These are phyloP conservation scores for Nemotelus nigrinus DNA, from an alignment of 2,888 invertebrate genomes.

Conservation along the genomic window DNA sequence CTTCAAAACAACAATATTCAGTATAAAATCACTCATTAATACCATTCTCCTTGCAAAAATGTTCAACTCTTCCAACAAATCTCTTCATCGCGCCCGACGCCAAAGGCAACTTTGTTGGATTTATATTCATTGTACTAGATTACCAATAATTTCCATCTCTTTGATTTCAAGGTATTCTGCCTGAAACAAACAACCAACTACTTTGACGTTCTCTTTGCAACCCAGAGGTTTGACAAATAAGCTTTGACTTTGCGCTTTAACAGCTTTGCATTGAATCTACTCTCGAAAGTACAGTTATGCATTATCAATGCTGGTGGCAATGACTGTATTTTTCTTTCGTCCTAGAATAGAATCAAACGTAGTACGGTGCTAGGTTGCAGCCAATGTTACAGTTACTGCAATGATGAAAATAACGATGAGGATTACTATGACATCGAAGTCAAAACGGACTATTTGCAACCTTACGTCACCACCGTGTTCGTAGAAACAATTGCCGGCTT, in stretches of 20 bases:
- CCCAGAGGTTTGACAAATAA: constrained; percentile 37
- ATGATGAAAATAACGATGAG: background rate
- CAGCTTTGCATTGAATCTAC: constrained; percentile 35
- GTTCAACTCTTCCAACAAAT: no score
- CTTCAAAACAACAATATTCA: no score
- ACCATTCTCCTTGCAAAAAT: no score
- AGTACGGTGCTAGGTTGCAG: background rate
- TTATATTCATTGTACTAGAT: background rate
- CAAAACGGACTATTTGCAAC: constrained; percentile 22
- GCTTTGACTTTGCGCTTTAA: constrained; percentile 43
- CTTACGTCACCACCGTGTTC: background rate
- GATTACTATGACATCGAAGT: background rate
- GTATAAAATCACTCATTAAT: no score
- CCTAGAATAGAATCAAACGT: background rate
- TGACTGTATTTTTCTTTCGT: background rate
- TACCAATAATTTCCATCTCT: constrained; percentile 43
- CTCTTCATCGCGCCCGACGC: no score
- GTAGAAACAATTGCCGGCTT: constrained; percentile 13
- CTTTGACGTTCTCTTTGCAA: background rate
- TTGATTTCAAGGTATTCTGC: constrained; percentile 40
- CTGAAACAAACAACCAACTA: constrained; percentile 25
- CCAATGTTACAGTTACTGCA: constrained; percentile 14
- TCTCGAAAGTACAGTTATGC: constrained; percentile 22
- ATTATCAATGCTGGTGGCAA: constrained; percentile 23
- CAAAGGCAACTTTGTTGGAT: no score